Base-by-base conservation (phyloP, 2,113 vertebrate species). In the Pteruthius melanotis region DNA sequence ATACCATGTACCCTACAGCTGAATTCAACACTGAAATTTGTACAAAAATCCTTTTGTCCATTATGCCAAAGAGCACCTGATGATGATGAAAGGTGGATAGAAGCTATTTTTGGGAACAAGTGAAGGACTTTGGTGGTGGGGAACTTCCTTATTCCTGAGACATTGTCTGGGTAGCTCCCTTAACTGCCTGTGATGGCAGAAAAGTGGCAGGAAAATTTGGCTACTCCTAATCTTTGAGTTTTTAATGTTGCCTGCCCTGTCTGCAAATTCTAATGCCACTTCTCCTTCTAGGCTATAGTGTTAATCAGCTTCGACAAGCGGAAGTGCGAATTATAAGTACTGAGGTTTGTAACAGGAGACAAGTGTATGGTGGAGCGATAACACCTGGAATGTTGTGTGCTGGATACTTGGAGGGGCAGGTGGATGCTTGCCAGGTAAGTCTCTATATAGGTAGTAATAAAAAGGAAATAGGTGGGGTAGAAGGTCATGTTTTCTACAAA, bases 341-440 rank as follows among this genome's bases (percentile, higher is more conserved):
- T 74, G 94, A 94, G 0, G 90, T 98, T 53, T 99, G 99, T 93
- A 97, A 99, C 18, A 97, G 95, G 74, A 93, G 79, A 37, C 35
- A 95, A 94, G 96, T 98, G 16, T 98, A 98, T 0, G 42, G 9
- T 4, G 98, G 96, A 21, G 97, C 94, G 0, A 93, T 99, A 96
- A 98, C 98, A 9, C 95, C 97, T 47, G 98, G 99, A 66, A 99
- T 99, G 99, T 66, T 98, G 84, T 99, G 99, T 90, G 99, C 99
- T 75, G 99, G 99, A 60, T 95, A 98, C 66, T 97, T 99, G 65
- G 79, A 40, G 8, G 99, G 99, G 80, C 97, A 98, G 60, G 98
- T 99, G 27, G 99, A 99, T 95, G 99, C 99, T 52, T 99, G 99
- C 97, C 99, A 99, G 98, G 99, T 99, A 98, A 76, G 88, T 91